Evolutionary conservation across 2,888 invertebrate species (phyloP), one percentile per base, ranked within the genome.

Genomic region (Hyppa rectilinea): DNA sequence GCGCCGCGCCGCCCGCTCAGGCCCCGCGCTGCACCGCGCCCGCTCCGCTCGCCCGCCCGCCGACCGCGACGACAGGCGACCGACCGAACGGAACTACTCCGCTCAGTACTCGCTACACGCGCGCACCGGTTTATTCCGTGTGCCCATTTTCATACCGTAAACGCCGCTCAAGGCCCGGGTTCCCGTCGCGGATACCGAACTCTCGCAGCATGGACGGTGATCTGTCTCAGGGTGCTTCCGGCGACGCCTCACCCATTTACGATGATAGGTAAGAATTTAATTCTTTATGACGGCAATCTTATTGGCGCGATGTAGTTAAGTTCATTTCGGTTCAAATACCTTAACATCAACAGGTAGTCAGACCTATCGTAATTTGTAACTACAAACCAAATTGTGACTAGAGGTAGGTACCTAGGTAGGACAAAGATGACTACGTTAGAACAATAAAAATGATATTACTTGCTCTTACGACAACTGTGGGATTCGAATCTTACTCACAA

Each of bases 251-350:
- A 53, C 94, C 94, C 47, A 91, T 90, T 66, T 94, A 90, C 83
- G 95, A 95, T 61, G 95, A 95, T 85, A 90, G 92, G 95, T 95
- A 91, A 93, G 93, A 77, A 45, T 67, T 71, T 34, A 58, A 23
- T 69, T 52, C 36, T 55, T 1, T 67, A 55, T 4, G 47, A 70
- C n/a, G 12, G 40, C 60, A 63, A 74, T 73, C 69, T 50, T 71
- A 82, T 60, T 75, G 52, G 66, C 38, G 20, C 59, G 36, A 59
- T 68, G 52, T 68, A 34, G 23, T 7, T 74, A 56, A 31, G 43
- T 45, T 38, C 49, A 52, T 49, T 38, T 49, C 10, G 17, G 36
- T 63, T 73, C 47, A 55, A 36, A 66, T 66, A 61, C 50, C 29
- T 52, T 50, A 47, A n/a, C 43, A 72, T 66, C 79, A 78, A 78